Evolutionary conservation across 2,888 invertebrate genomes (phyloP), one percentile per base, ranked within the genome.

Genomic region (Xanthorhoe spadicearia): DNA sequence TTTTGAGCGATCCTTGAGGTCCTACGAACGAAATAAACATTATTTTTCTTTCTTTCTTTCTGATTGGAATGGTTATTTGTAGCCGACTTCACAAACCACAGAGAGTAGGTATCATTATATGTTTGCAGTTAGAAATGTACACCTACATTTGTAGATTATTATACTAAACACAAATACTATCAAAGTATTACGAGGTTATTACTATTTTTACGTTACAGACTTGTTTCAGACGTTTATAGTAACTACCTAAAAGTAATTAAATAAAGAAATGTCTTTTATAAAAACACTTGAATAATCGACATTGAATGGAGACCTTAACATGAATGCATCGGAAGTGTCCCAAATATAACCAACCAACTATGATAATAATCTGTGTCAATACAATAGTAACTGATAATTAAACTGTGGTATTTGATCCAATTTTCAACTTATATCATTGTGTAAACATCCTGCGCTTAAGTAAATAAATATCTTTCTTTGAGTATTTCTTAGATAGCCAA

Each of bases 291-390:
- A 13, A 43, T 10, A 43, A 43, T 13, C 72, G 80, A 72, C 82
- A 84, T 85, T 86, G 82, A 67, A 53, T 66, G 67, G 51, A 66
- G 80, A 79, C 84, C 85, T 86, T 85, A 81, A 76, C 82, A 80
- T 72, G 77, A 71, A 79, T 75, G 70, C 71, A 79, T 67, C 78
- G 82, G 84, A 83, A 83, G 71, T 74, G 72, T 68, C 76, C 72
- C 72, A 77, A 66, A 72, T 73, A 69, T 35, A 52, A 55, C 32
- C 51, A 43, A 66, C n/a, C 48, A 48, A 58, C 66, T 61, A 35
- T n/a, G 54, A 17, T n/a, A n/a, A 28, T 51, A 46, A 52, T 61
- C 60, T 55, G 23, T 18, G 32, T 17, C 15, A 62, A 62, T 64
- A 49, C n/a, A 43, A 15, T 63, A 67, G 13, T 52, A 49, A 69